phyloP scores from a whole-genome alignment of 2,888 invertebrate species.

The Elysia crispata region DNA sequence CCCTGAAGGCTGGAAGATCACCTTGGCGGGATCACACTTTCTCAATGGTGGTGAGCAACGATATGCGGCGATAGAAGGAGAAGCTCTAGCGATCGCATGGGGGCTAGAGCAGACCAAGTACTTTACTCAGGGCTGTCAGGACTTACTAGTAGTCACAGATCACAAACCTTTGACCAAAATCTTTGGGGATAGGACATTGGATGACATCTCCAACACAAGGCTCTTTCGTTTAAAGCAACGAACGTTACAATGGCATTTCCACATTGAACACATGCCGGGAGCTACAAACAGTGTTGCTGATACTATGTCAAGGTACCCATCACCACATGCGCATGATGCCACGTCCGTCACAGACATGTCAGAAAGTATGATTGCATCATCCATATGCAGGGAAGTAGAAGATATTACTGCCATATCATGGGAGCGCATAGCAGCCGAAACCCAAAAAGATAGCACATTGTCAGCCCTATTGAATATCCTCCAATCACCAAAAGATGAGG shows the following conservation, averaged over 20 bases:
- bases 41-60: neutral
- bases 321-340: no score
- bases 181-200: neutral
- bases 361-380: no score
- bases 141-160: neutral
- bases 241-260: neutral
- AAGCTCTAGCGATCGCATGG: neutral
- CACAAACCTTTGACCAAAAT: neutral
- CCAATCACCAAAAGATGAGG: neutral
- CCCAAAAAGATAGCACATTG: neutral
- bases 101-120: neutral
- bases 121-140: neutral
- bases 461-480: neutral
- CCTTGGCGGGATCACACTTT: conserved; percentile 9
- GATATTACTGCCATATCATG: neutral
- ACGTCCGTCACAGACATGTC: no score
- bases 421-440: neutral
- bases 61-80: neutral
- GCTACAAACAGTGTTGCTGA: no score
- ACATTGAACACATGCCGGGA: no score
- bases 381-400: neutral
- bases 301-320: no score
- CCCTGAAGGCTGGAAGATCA: neutral
- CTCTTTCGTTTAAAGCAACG: neutral
- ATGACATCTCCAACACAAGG: neutral